Evolutionary conservation across 1,140 invertebrate genomes (phyloP), one percentile per base, ranked within the genome.

Genomic region (Drosophila arawakana): DNA sequence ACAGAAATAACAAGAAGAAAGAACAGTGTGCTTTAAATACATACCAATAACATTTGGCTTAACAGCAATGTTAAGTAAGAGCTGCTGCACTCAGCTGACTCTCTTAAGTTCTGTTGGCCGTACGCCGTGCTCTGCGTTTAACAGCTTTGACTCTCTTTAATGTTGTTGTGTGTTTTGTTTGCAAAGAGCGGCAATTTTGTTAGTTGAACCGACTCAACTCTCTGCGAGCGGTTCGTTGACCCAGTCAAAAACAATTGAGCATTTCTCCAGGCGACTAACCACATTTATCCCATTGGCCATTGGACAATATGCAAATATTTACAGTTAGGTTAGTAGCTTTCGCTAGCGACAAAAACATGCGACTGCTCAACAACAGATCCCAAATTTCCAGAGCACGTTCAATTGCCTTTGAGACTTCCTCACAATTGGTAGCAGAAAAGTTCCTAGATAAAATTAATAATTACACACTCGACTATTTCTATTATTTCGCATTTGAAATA

Each of bases 181-280:
- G 50, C 7, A 39, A 37, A 55, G 52, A 55, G 52, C 1, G 9
- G 0, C 6, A 13, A 11, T 1, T n/a, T 35, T 15, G 34, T 34
- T 35, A 3, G 50, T 15, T 15, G 2, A 13, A 44, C 39, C 25
- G 30, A 34, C 59, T 68, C 62, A 54, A 60, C 63, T 73, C 62
- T 67, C 57, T 67, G 60, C 55, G 61, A 80, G 74, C 54, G 77
- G 83, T 88, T 89, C 83, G 82, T 89, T 88, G 83, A 88, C 83
- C 84, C 76, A 78, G 57, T 46, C 80, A 65, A 61, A 69, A 65
- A 63, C 57, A 61, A 52, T 65, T 55, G 54, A 61, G 62, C 61
- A 74, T 65, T 74, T 80, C 74, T 69, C 75, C 58, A 57, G 58
- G 49, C 60, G 39, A 9, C 41, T 13, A 39, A 15, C 60, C 60